Percentiles rank a stretch among this genome's conserved stretches.
Evolutionary conservation across 2,797 vertebrate species (phyloP).

Genomic region (Darevskia mixta): DNA sequence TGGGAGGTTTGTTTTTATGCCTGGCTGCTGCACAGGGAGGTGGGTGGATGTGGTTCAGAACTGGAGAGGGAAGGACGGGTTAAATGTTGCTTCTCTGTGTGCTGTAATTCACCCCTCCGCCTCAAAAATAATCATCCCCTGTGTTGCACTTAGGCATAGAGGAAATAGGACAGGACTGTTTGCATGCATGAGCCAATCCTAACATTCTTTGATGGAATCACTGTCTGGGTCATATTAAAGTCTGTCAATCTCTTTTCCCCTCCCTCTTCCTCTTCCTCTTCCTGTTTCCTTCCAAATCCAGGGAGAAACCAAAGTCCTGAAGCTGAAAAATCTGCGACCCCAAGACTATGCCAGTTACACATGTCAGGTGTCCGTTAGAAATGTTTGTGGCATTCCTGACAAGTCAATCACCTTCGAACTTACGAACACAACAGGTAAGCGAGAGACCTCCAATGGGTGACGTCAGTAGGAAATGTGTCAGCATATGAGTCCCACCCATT

Average conservation of each 20-base stretch:
- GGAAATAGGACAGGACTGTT: neutral
- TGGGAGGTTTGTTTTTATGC: no score
- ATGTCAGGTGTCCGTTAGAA: conserved; percentile 96
- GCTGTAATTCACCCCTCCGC: neutral
- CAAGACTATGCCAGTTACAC: conserved; percentile 97
- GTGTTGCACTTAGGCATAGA: neutral
- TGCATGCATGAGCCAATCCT: neutral
- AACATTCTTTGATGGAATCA: conserved; percentile 17
- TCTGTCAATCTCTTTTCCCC: neutral
- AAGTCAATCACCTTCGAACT: conserved; percentile 93
- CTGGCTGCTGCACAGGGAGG: no score
- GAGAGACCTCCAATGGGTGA: conserved; percentile 33
- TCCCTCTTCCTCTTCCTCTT: neutral
- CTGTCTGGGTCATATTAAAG: neutral
- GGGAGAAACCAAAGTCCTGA: conserved; percentile 98
- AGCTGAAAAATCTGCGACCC: conserved; percentile 94
- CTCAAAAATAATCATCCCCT: no score
- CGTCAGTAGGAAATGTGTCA: neutral
- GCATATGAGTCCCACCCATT: neutral
- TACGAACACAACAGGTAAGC: conserved; percentile 92
- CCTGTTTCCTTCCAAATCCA: conserved; percentile 61
- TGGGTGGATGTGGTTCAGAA: no score
- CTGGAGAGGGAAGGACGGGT: no score
- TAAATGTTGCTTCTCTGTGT: neutral
- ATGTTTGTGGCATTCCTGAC: conserved; percentile 95